Base-by-base conservation (phyloP, 2,797 vertebrate genomes). In the Amblyraja radiata region DNA sequence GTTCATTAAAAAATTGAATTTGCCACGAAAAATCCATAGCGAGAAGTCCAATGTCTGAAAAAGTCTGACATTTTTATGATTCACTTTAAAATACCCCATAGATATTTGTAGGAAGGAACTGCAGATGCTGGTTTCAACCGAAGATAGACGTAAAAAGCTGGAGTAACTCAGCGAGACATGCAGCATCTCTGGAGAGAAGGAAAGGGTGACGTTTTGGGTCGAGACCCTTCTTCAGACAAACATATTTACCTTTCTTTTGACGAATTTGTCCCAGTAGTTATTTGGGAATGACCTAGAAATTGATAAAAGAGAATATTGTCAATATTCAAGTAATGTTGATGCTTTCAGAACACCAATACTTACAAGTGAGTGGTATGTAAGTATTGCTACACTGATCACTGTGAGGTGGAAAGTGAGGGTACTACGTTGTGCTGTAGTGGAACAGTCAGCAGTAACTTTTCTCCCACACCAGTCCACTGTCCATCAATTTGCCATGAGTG, bases 181-280 rank as follows among this genome's bases (percentile, higher is more conserved):
- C 46, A 6, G 3, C 46, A 54, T 54, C 46, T 54, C 46, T 54
- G 46, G 46, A 54, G 46, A 54, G 46, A 54, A 54, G 46, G 46
- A 54, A 54, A 54, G 46, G 46, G 46, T 54, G 46, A 5, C 46
- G 5, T 54, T 54, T 54, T 54, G 46, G 46, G 46, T 54, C 46
- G 5, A 54, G 46, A 54, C 0, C 46, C 46, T 54, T 54, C 11
- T 71, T 39, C 46, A 93, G 46, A 90, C 39, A 18, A 9, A 39
- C 0, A 81, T 74, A 23, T 96, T 96, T 94, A 98, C 98, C 97
- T 99, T 99, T 95, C 98, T 97, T 94, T 99, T 99, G 93, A 99
- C 98, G 96, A 99, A 99, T 95, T 99, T 99, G 96, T 99, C 98
- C 98, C 98, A 99, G 96, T 99, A 99, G 94, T 99, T 99, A 96